Evolutionary conservation across 1,140 invertebrate genomes (phyloP).

Genomic region (Caenorhabditis inopinata): DNA sequence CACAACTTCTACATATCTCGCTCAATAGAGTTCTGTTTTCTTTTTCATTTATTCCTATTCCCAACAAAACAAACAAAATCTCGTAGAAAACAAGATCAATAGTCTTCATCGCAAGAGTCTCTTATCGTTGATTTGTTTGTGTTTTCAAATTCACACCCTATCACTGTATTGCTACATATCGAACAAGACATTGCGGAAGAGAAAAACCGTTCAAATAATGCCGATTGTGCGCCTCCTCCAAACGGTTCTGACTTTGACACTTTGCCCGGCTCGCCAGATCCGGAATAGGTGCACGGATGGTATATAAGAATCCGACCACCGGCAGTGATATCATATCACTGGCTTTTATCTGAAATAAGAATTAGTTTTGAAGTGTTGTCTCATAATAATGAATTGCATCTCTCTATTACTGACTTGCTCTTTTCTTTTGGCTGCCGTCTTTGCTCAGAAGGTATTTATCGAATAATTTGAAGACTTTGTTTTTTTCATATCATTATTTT

Average conservation of each 20-base stretch:
- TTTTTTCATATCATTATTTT: not conserved
- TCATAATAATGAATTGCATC: not conserved
- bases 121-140: constrained; percentile 25
- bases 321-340: not conserved
- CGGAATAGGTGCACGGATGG: not conserved
- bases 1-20: no score
- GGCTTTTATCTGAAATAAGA: not conserved
- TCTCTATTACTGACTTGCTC: not conserved
- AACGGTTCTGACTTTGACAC: constrained; percentile 10
- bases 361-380: not conserved
- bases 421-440: not conserved
- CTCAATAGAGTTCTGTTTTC: no score
- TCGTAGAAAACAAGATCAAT: not conserved
- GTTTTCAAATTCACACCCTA: not conserved
- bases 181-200: not conserved
- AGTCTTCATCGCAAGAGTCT: not conserved
- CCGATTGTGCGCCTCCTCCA: not conserved
- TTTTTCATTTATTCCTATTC: not conserved
- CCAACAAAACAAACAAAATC: constrained; percentile 7
- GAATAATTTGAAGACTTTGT: no score
- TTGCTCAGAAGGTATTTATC: not conserved
- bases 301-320: constrained; percentile 21
- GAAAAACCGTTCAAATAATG: constrained; percentile 25
- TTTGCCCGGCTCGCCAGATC: constrained; percentile 9
- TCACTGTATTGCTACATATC: not conserved